A percentile compares a stretch with the other conserved stretches of the same genome.
Evolutionary conservation across 2,888 invertebrate species (phyloP).

Genomic region (Agriopis marginaria): DNA sequence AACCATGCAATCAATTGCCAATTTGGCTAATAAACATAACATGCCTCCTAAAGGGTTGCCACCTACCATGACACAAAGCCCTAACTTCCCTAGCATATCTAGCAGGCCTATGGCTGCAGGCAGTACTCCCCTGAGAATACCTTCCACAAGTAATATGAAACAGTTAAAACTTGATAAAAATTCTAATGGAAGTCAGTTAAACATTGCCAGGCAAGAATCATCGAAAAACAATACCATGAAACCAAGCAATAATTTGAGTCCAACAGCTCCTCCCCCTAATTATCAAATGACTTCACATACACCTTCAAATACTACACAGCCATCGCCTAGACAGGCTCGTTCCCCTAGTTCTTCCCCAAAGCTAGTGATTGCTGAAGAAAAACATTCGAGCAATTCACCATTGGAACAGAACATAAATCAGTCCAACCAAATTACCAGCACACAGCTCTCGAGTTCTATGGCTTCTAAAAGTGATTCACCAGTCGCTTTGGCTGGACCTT

Average conservation of each 20-base stretch:
- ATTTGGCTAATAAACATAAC: conserved; percentile 81
- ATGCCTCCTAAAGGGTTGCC: conserved; percentile 69
- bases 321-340: conserved; percentile 80
- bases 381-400: conserved; percentile 64
- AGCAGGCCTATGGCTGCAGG: conserved; percentile 64
- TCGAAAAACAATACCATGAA: conserved; percentile 63
- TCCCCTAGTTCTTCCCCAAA: conserved; percentile 84
- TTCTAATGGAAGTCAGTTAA: conserved; percentile 56
- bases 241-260: conserved; percentile 55
- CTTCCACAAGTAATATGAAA: conserved; percentile 64
- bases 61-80: conserved; percentile 63
- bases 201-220: conserved; percentile 63
- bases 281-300: conserved; percentile 66
- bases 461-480: conserved; percentile 66
- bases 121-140: conserved; percentile 68
- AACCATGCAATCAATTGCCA: conserved; percentile 84
- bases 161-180: conserved; percentile 74
- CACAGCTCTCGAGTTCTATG: conserved; percentile 69
- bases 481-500: conserved; percentile 69
- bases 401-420: conserved; percentile 72
- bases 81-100: conserved; percentile 65
- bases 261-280: conserved; percentile 61
- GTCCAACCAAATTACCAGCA: conserved; percentile 77
- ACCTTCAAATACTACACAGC: conserved; percentile 65
- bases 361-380: conserved; percentile 82